Percentiles rank a stretch among this genome's conserved stretches.
Conservation (phyloP, 2,888 invertebrate genomes). For the Carabus problematicus region DNA sequence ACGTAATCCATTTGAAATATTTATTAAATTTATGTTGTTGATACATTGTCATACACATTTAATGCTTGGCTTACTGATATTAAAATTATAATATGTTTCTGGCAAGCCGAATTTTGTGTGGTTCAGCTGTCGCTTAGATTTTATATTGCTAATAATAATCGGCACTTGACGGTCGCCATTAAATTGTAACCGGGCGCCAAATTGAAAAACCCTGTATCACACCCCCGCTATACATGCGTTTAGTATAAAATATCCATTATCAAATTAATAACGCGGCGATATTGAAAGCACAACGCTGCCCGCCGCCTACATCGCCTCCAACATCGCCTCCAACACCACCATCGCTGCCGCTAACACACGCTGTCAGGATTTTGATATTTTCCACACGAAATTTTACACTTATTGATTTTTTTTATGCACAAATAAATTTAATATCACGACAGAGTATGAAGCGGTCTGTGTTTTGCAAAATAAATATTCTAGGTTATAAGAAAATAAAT, state of each 20-base stretch:
- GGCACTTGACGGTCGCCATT: slow-evolving; percentile 38
- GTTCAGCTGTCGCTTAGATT: slow-evolving; percentile 34
- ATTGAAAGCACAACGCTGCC: slow-evolving; percentile 45
- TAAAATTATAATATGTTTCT: too few species aligned
- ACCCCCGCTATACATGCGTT: slow-evolving; percentile 50
- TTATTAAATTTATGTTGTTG: too few species aligned
- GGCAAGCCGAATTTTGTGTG: too few species aligned
- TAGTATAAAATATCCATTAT: slow-evolving; percentile 54
- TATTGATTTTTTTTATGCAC: slow-evolving; percentile 29
- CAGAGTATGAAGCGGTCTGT: not conserved
- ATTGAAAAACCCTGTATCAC: slow-evolving; percentile 57
- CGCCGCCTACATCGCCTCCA: slow-evolving; percentile 5
- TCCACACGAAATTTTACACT: slow-evolving; percentile 32
- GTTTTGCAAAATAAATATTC: not conserved
- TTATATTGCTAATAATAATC: slow-evolving; percentile 42
- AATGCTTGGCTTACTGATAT: too few species aligned
- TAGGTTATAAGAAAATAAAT: not conserved
- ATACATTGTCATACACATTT: too few species aligned
- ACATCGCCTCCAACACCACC: not conserved
- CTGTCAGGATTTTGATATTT: slow-evolving; percentile 17
- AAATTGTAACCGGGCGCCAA: slow-evolving; percentile 48
- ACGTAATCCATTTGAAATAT: too few species aligned
- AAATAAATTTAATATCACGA: not conserved
- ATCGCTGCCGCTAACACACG: not conserved
- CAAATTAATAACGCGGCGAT: slow-evolving; percentile 53